phyloP scores from a whole-genome alignment of 2,888 invertebrate species.

The Acrobasis suavella region DNA sequence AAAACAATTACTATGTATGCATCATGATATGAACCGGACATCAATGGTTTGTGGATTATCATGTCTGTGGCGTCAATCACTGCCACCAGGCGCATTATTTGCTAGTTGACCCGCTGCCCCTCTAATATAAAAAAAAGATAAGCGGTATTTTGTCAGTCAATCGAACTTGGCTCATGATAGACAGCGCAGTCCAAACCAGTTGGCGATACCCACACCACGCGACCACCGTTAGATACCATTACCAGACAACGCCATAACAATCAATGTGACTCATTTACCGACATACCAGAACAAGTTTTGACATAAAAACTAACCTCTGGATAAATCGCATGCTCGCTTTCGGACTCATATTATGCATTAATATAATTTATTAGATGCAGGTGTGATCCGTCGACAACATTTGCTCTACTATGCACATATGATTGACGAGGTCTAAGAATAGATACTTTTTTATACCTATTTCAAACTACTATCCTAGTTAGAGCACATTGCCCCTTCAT shows the following conservation, averaged over 20 bases:
- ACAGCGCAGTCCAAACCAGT: background rate
- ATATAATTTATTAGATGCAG: background rate
- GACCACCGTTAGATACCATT: constrained; percentile 38
- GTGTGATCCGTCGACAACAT: background rate
- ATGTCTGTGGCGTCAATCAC: too few relatives aligned
- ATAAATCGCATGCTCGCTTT: background rate
- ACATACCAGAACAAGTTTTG: background rate
- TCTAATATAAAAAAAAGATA: background rate
- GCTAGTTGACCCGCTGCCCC: background rate
- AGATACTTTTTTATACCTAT: too few relatives aligned
- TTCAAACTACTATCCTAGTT: background rate
- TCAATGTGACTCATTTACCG: constrained; percentile 22
- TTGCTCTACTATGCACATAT: background rate
- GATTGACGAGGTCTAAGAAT: background rate
- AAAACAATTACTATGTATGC: too few relatives aligned
- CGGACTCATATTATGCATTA: background rate
- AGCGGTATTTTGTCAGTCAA: background rate
- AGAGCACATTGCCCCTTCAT: background rate
- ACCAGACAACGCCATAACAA: constrained; percentile 35
- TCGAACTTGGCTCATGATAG: background rate
- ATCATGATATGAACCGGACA: too few relatives aligned
- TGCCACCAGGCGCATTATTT: background rate
- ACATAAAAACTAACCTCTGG: background rate
- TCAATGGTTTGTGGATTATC: too few relatives aligned
- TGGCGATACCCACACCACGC: background rate